Evolutionary conservation across 2,797 vertebrate species (phyloP), one percentile per base, ranked within the genome.

Genomic region (Huso huso): DNA sequence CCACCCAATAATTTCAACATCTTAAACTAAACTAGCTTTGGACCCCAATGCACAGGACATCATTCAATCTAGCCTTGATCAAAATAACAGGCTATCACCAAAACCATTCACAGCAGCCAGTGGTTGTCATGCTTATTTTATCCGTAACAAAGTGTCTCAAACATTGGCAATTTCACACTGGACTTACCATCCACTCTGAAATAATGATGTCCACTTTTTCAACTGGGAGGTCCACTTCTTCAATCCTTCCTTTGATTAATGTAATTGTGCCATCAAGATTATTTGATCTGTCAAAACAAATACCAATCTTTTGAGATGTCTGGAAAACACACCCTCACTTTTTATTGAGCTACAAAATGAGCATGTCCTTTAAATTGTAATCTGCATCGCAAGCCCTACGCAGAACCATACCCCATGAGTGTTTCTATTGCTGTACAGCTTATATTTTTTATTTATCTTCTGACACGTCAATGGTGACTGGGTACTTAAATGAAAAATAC

Each of bases 131-230:
- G 5, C 8, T 61, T 18, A 7, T 5, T n/a, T 3, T 13, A 49
- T 63, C 51, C 15, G 6, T 49, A 49, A 12, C 13, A 48, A 10
- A 6, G 8, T 8, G 13, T 53, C 37, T 53, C 37, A 58, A 8
- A 58, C 0, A 12, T 7, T 50, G 13, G 13, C 5, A 11, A 48
- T 6, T 37, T 37, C 37, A 37, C 37, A 37, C 37, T 64, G 2
- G 2, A 87, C 94, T 94, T 81, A 99, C 96, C 96, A 98, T 99
- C 96, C 96, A 98, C 48, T 98, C 96, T 1, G 96, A 98, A 87
- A 99, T 87, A 82, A 99, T 94, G 74, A 99, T 72, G 78, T 99
- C 96, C 76, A 98, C 96, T 80, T 94, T 94, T 73, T 95, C 90
- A 77, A 94, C 76, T 12, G 94, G 94, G 51, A 99, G 89, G 66